Percentiles rank a stretch among this genome's conserved stretches.
Evolutionary conservation across 2,797 vertebrate species (phyloP).

Genomic region (Sylvilagus floridanus): DNA sequence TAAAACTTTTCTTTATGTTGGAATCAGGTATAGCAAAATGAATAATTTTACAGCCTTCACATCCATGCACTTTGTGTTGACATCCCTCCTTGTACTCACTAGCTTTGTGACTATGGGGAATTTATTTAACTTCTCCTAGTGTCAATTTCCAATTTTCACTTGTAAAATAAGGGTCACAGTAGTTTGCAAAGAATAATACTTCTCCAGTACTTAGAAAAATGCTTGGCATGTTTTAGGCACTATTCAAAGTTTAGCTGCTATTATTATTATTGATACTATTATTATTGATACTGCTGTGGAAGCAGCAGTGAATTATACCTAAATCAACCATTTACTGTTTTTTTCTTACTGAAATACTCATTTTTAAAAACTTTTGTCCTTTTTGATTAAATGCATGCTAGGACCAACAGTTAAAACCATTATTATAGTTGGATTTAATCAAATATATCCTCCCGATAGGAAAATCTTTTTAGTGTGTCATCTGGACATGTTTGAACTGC

Average conservation of each 20-base stretch:
- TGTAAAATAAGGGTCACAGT: background rate
- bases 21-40: background rate
- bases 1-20: background rate
- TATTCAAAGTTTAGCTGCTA: background rate
- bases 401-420: background rate
- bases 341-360: background rate
- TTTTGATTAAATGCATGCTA: background rate
- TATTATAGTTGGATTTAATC: background rate
- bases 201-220: background rate
- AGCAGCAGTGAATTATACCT: background rate
- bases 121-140: background rate
- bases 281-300: background rate
- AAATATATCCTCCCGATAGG: constrained; percentile 12
- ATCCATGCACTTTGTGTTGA: background rate
- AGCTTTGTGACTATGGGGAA: background rate
- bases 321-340: background rate
- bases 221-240: background rate
- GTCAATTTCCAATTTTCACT: background rate
- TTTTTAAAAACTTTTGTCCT: background rate
- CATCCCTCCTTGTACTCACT: background rate
- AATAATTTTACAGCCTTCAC: background rate
- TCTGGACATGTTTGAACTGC: constrained; percentile 12
- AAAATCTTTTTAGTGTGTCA: background rate
- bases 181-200: background rate
- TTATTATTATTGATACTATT: background rate